phyloP scores from a whole-genome alignment of 2,888 invertebrate genomes.

The Drosophila mayaguana region DNA sequence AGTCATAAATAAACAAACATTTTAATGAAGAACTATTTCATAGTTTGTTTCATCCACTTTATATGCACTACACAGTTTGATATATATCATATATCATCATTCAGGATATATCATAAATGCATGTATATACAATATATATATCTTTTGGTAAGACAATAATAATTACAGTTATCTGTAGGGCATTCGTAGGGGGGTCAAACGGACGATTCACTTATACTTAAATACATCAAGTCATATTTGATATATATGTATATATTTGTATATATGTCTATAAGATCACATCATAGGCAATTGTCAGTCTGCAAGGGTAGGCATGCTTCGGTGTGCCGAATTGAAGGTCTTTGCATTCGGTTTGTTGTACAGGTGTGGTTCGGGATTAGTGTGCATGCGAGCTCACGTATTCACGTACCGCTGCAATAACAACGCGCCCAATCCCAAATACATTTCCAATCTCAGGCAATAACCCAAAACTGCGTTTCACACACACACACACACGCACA shows the following conservation, averaged over 20 bases:
- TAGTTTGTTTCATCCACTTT: not conserved
- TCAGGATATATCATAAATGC: not conserved
- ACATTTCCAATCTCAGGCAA: constrained; percentile 21
- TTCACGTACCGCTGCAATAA: constrained; percentile 25
- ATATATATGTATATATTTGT: not conserved
- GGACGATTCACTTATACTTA: not conserved
- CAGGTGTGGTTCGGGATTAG: constrained; percentile 26
- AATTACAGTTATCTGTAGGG: not conserved
- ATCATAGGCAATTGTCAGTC: not conserved
- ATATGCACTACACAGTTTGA: not conserved
- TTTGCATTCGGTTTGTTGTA: constrained; percentile 16
- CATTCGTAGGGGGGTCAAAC: not conserved
- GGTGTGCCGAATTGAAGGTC: constrained; percentile 26
- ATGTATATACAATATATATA: not conserved
- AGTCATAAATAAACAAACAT: not conserved
- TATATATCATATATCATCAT: not conserved
- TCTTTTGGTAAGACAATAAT: not conserved
- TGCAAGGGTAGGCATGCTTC: constrained; percentile 27
- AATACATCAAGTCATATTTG: not conserved
- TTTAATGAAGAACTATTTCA: not conserved
- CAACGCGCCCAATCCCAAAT: constrained; percentile 11
- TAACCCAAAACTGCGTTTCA: constrained; percentile 31
- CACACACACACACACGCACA: not conserved
- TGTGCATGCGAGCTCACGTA: constrained; percentile 22
- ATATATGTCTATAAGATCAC: not conserved